A percentile compares a stretch with the other conserved stretches of the same genome.
These are phyloP conservation scores for Battus philenor DNA, from an alignment of 1,140 invertebrate species.

Conservation along the genomic window DNA sequence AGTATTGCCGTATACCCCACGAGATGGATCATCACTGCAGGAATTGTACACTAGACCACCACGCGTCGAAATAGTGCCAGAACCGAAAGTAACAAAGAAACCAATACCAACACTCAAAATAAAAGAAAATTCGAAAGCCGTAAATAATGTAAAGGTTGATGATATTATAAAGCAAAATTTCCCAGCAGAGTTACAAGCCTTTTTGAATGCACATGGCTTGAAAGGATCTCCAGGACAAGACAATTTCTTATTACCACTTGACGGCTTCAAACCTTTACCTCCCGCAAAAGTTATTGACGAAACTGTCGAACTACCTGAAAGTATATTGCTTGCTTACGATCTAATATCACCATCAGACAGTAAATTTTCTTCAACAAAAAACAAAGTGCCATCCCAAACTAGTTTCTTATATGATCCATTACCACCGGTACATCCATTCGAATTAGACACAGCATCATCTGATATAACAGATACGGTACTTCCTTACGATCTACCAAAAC, in stretches of 20 bases:
- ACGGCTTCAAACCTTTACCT: constrained; percentile 63
- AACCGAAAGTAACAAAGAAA: constrained; percentile 55
- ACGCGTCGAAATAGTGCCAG: constrained; percentile 47
- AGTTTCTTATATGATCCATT: constrained; percentile 59
- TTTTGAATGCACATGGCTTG: constrained; percentile 57
- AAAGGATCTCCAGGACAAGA: constrained; percentile 53
- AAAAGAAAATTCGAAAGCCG: constrained; percentile 28
- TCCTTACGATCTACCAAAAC: constrained; percentile 55
- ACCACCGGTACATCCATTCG: constrained; percentile 48
- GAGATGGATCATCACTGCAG: constrained; percentile 64
- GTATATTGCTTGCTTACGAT: constrained; percentile 60
- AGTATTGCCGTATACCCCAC: constrained; percentile 61
- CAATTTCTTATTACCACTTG: constrained; percentile 56
- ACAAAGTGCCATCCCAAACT: constrained; percentile 27
- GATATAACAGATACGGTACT: constrained; percentile 44
- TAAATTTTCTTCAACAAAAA: constrained; percentile 24
- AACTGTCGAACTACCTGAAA: constrained; percentile 59
- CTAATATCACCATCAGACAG: constrained; percentile 48
- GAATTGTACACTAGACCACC: constrained; percentile 65
- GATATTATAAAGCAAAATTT: constrained; percentile 42
- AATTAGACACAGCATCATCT: constrained; percentile 58
- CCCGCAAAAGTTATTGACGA: constrained; percentile 59
- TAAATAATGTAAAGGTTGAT: constrained; percentile 32
- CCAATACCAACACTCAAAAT: constrained; percentile 39
- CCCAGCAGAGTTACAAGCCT: constrained; percentile 54